A percentile compares a stretch with the other conserved stretches of the same genome.
Conservation (phyloP, 23 tunicate species). For the Phallusia fumigata region DNA sequence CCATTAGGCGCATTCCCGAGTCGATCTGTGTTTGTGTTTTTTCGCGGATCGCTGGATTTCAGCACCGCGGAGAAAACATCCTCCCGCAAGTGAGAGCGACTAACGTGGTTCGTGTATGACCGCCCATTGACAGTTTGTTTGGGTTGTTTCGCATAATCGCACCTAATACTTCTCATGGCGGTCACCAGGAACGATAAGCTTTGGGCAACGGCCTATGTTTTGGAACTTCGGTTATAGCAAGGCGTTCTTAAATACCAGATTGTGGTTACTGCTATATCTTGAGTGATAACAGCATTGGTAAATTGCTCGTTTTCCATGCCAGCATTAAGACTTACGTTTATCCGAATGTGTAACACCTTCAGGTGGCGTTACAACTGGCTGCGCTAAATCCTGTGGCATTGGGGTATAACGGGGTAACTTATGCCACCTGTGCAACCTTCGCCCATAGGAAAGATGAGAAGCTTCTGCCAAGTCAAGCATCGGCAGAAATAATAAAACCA, state of each 20-base stretch:
- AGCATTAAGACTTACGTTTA: background rate
- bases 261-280: too few species aligned
- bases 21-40: slow-evolving; percentile 2
- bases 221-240: too few species aligned
- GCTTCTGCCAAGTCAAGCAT: background rate
- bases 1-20: slow-evolving; percentile 5
- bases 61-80: background rate
- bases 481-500: background rate
- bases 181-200: background rate
- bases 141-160: slow-evolving; percentile 9
- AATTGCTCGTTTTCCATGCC: background rate
- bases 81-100: background rate
- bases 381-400: slow-evolving; percentile 1
- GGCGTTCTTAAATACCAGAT: too few species aligned
- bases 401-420: background rate
- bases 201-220: background rate
- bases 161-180: background rate
- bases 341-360: background rate
- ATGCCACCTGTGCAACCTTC: background rate
- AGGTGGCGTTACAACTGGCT: slow-evolving; percentile 1
- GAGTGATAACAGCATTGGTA: too few species aligned
- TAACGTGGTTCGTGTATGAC: background rate
- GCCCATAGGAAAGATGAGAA: background rate
- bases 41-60: background rate
- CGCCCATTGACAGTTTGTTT: background rate